Percentiles rank a stretch among this genome's conserved stretches.
Evolutionary conservation across 2,888 invertebrate species (phyloP).

Genomic region (Pediacus dermestoides): DNA sequence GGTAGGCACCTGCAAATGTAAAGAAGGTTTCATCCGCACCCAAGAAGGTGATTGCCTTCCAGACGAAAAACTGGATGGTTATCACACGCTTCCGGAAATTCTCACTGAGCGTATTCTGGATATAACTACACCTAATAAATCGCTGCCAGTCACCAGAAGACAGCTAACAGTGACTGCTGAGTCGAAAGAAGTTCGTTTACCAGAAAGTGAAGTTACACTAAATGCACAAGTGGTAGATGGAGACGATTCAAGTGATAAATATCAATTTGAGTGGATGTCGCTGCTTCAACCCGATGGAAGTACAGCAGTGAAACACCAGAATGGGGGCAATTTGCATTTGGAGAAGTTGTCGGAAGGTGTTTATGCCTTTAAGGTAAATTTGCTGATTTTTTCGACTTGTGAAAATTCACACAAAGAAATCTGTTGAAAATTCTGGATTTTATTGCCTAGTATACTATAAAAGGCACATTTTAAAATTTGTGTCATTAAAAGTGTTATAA

Average conservation of each 20-base stretch:
- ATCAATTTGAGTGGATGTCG: conserved; percentile 85
- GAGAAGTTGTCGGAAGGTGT: conserved; percentile 82
- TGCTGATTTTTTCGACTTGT: no score
- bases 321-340: conserved; percentile 76
- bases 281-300: conserved; percentile 78
- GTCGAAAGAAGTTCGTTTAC: conserved; percentile 75
- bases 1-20: conserved; percentile 72
- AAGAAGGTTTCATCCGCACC: conserved; percentile 58
- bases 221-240: conserved; percentile 75
- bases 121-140: conserved; percentile 40
- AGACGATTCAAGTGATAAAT: conserved; percentile 66
- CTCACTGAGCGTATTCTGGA: conserved; percentile 34
- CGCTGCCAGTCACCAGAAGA: conserved; percentile 55
- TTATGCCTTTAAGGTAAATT: conserved; percentile 75
- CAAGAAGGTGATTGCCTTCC: conserved; percentile 35
- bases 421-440: no score
- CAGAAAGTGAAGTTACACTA: conserved; percentile 79
- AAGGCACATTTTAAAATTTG: no score
- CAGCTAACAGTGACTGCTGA: conserved; percentile 70
- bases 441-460: no score
- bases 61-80: conserved; percentile 42
- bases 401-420: no score
- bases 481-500: no score
- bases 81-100: conserved; percentile 29
- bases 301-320: conserved; percentile 73